phyloP scores from a whole-genome alignment of 2,113 vertebrate species.

The Hepsetus odoe region DNA sequence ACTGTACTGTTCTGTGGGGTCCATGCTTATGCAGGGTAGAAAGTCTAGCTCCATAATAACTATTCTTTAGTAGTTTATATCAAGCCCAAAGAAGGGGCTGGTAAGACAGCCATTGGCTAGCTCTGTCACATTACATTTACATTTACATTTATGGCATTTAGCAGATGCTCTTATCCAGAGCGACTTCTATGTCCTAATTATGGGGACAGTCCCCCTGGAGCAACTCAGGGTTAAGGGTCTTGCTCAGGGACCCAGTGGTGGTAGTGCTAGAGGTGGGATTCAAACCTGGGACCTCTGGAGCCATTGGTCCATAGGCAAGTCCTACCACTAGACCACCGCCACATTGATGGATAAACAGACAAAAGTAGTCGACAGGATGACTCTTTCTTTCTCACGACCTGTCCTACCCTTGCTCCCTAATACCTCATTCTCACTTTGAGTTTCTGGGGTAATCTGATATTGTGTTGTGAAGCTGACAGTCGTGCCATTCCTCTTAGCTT shows the following conservation, averaged over 20 bases:
- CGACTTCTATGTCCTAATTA: too few species aligned
- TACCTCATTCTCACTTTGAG: constrained; percentile 21
- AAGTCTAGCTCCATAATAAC: constrained; percentile 4
- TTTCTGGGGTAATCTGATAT: constrained; percentile 20
- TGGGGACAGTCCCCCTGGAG: too few species aligned
- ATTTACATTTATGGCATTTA: too few species aligned
- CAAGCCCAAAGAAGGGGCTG: not conserved
- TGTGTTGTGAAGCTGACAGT: not conserved
- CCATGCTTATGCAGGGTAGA: not conserved
- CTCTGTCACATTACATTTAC: too few species aligned
- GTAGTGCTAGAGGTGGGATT: too few species aligned
- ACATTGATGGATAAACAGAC: not conserved
- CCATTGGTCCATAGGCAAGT: too few species aligned
- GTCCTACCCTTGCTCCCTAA: constrained; percentile 59
- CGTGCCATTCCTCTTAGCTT: constrained; percentile 5
- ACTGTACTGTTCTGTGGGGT: not conserved
- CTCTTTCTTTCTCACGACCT: constrained; percentile 61
- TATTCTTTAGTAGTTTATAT: not conserved
- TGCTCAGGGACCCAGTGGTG: too few species aligned
- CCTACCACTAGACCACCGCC: too few species aligned
- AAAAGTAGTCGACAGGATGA: not conserved
- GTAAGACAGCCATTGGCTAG: not conserved
- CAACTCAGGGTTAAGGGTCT: too few species aligned
- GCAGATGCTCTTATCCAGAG: too few species aligned
- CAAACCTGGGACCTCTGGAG: too few species aligned